Percentiles rank a stretch among this genome's conserved stretches.
These are phyloP conservation scores for Heliocidaris tuberculata DNA, from an alignment of 35 echinoderm and acorn worm species.

Conservation along the genomic window DNA sequence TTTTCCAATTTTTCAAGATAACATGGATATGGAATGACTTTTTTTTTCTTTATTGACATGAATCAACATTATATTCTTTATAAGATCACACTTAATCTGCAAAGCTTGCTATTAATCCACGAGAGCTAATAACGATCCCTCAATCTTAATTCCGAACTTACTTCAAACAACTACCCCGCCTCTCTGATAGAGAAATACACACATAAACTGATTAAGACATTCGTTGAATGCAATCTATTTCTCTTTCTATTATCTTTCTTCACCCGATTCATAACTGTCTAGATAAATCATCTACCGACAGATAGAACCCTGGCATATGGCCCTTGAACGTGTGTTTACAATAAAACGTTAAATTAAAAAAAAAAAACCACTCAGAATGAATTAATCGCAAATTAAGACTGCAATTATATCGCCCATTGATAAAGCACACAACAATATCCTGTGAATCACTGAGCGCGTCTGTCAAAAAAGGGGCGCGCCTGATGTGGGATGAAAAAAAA, in stretches of 20 bases:
- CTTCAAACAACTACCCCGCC: background rate
- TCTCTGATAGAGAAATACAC: background rate
- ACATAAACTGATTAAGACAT: background rate
- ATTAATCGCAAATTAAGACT: slow-evolving; percentile 30
- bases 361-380: background rate
- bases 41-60: background rate
- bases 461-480: background rate
- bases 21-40: too few relatives aligned
- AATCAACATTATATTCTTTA: background rate
- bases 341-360: background rate
- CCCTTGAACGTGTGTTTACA: background rate
- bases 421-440: background rate
- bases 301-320: background rate
- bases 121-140: background rate
- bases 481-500: background rate
- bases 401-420: background rate
- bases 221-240: background rate
- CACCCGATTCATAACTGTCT: too few relatives aligned
- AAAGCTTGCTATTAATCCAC: background rate
- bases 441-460: background rate
- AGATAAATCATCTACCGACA: background rate
- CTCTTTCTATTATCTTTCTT: background rate
- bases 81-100: background rate
- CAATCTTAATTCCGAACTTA: background rate
- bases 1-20: too few relatives aligned